Evolutionary conservation across 2,113 vertebrate genomes (phyloP), one percentile per base, ranked within the genome.

Genomic region (Aspidoscelis tigris): DNA sequence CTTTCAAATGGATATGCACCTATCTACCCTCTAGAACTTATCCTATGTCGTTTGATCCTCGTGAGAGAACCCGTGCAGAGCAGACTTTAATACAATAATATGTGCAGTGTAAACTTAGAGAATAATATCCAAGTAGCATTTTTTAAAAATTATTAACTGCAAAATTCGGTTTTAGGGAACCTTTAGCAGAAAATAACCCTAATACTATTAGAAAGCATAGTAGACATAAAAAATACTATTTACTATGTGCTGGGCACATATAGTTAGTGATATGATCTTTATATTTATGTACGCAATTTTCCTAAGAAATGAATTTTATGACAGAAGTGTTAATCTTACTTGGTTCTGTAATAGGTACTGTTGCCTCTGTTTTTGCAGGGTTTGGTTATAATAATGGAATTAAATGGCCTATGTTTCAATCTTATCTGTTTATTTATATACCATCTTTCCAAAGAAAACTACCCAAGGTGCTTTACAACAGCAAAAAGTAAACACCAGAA

Each of bases 11-110:
- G 39, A 22, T 82, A 44, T 84, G 8, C 47, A 50, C 75, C 18
- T 65, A 39, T 12, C 88, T 82, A 33, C 86, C 22, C 44, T 76
- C 18, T 7, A 0, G 0, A 8, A 24, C 26, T 61, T 88, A 50
- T 26, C n/a, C 64, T 65, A 76, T 87, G 81, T 73, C 50, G 73
- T 9, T 78, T 85, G 69, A 26, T 5, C 80, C 12, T 22, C 39
- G 26, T 39, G 61, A 85, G 58, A 44, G 39, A 81, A 47, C 44
- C 87, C 90, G 87, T 74, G 43, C 47, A 50, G 39, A 7, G 22
- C 33, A 21, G 1, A 43, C 69, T 53, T 83, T 69, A 41, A 55
- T 8, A 69, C 43, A 12, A 75, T 73, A 55, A 18, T 55, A 24
- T 6, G 11, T 76, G 26, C 16, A 21, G 81, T 20, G 26, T 50